Percentiles rank a stretch among this genome's conserved stretches.
Evolutionary conservation across 2,888 invertebrate genomes (phyloP).

Genomic region (Diaperis boleti): DNA sequence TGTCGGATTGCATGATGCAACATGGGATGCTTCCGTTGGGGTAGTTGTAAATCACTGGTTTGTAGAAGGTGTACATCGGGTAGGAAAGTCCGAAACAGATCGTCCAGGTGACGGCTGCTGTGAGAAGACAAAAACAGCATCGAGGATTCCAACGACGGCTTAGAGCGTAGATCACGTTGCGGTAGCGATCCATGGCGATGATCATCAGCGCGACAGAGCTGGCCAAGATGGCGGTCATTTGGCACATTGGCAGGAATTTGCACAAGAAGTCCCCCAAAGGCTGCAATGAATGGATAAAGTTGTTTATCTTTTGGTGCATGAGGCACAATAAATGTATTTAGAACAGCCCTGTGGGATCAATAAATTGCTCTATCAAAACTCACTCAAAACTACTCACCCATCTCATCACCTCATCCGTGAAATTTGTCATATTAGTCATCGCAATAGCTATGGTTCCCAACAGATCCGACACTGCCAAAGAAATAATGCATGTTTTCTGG

Average conservation of each 20-base stretch:
- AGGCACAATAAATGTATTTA: no score
- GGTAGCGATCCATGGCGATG: slow-evolving; percentile 71
- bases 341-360: no score
- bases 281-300: no score
- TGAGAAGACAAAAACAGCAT: slow-evolving; percentile 59
- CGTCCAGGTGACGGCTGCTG: slow-evolving; percentile 63
- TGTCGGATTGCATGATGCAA: not conserved
- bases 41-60: not conserved
- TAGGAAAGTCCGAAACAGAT: slow-evolving; percentile 58
- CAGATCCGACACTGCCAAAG: slow-evolving; percentile 68
- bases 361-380: no score
- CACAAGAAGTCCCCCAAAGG: slow-evolving; percentile 67
- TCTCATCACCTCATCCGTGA: slow-evolving; percentile 57
- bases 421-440: slow-evolving; percentile 57
- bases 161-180: slow-evolving; percentile 66
- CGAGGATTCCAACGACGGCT: slow-evolving; percentile 67
- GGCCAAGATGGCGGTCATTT: slow-evolving; percentile 67
- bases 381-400: slow-evolving; percentile 58
- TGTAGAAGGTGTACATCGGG: slow-evolving; percentile 11
- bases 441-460: slow-evolving; percentile 58
- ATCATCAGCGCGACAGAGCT: slow-evolving; percentile 69
- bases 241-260: slow-evolving; percentile 67
- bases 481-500: slow-evolving; percentile 68
- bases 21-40: not conserved
- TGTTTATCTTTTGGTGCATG: no score